Percentiles rank a stretch among this genome's conserved stretches.
Conservation (phyloP, 2,797 vertebrate species). For the Lagocephalus sceleratus region DNA sequence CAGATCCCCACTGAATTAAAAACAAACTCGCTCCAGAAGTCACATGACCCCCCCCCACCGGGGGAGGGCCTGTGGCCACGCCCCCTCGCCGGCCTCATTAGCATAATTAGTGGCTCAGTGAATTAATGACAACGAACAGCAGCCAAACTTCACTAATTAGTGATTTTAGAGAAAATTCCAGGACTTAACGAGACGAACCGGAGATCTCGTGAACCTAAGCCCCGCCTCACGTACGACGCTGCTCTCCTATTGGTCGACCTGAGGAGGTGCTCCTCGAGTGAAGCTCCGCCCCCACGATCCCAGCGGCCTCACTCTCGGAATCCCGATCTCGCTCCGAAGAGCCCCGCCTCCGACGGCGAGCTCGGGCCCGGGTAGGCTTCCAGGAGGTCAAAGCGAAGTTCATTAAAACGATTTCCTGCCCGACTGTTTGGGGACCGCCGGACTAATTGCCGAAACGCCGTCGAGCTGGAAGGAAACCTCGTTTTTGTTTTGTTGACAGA, state of each 20-base stretch:
- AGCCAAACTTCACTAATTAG: neutral
- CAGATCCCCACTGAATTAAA: neutral
- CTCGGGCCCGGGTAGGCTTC: neutral
- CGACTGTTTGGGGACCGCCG: too few relatives aligned
- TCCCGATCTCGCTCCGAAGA: slow-evolving; percentile 38
- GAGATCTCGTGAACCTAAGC: too few relatives aligned
- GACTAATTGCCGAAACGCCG: slow-evolving; percentile 32
- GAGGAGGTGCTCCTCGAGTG: slow-evolving; percentile 8
- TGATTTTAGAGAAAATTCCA: too few relatives aligned
- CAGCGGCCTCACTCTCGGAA: slow-evolving; percentile 16
- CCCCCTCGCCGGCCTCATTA: neutral
- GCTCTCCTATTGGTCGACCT: slow-evolving; percentile 4
- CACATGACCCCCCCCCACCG: too few relatives aligned
- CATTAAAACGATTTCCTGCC: slow-evolving; percentile 10
- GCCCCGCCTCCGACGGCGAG: neutral
- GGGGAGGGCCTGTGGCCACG: neutral
- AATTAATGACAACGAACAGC: slow-evolving; percentile 2
- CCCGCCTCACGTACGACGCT: neutral
- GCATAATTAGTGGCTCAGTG: neutral
- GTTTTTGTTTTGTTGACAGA: slow-evolving; percentile 13
- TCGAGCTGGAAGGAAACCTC: slow-evolving; percentile 4
- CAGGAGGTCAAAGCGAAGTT: too few relatives aligned
- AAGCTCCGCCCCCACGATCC: slow-evolving; percentile 36
- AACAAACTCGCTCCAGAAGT: neutral
- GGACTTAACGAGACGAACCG: neutral